These are phyloP conservation scores for Enhydra lutris DNA, from an alignment of 2,113 vertebrate species.

Conservation along the genomic window DNA sequence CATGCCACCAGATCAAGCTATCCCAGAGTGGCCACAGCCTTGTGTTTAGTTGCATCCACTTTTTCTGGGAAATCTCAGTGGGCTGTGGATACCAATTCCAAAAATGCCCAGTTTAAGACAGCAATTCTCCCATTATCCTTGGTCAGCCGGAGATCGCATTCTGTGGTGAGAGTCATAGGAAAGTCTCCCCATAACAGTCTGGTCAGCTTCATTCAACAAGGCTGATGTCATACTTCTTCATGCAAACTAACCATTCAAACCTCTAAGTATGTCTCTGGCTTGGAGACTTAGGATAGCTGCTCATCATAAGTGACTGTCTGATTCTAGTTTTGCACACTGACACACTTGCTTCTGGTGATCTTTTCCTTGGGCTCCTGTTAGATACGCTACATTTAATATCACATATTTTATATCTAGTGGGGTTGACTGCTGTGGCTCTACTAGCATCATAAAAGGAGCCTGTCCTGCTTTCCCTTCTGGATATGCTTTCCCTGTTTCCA, in stretches of 20 bases:
- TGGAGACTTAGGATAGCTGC: neutral
- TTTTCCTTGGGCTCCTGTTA: neutral
- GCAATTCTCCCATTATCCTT: neutral
- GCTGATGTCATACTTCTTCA: neutral
- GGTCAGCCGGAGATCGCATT: neutral
- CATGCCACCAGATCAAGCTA: neutral
- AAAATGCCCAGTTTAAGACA: neutral
- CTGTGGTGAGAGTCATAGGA: neutral
- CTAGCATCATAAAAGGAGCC: neutral
- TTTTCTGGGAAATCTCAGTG: neutral
- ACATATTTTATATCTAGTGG: neutral
- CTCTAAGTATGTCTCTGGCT: neutral
- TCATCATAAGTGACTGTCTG: neutral
- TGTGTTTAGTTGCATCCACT: neutral
- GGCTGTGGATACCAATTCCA: neutral
- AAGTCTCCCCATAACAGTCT: neutral
- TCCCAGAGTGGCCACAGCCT: neutral
- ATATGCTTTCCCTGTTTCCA: neutral
- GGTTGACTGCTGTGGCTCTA: neutral
- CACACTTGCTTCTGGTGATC: neutral
- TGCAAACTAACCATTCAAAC: neutral
- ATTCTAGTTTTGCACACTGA: neutral
- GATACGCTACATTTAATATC: neutral
- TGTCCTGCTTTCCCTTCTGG: neutral
- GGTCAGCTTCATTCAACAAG: neutral